phyloP scores from a whole-genome alignment of 2,797 vertebrate species.

The Dendrocincla fuliginosa region DNA sequence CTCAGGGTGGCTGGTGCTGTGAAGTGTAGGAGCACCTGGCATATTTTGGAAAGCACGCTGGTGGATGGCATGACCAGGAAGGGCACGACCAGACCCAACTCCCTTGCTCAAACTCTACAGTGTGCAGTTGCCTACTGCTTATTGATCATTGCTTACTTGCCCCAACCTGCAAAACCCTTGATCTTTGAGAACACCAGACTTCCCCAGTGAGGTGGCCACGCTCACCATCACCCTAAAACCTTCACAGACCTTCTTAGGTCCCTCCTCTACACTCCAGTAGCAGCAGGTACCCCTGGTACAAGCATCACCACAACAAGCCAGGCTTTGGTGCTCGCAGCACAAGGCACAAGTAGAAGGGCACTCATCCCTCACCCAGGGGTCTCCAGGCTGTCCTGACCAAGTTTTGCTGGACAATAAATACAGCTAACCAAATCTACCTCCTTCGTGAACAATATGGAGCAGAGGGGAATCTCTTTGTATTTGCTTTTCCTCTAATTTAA shows the following conservation, averaged over 20 bases:
- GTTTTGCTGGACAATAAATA: background rate
- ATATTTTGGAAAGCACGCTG: fast-evolving
- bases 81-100: fast-evolving
- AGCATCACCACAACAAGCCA: too few relatives aligned
- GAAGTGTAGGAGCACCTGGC: fast-evolving
- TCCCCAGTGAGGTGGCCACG: fast-evolving
- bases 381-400: too few relatives aligned
- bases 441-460: background rate
- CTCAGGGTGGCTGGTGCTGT: too few relatives aligned
- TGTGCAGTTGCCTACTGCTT: background rate
- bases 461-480: background rate
- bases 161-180: background rate
- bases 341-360: too few relatives aligned
- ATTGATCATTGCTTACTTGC: fast-evolving
- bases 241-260: background rate
- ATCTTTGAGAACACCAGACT: too few relatives aligned
- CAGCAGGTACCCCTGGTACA: too few relatives aligned
- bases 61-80: background rate
- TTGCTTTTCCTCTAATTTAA: background rate
- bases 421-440: background rate
- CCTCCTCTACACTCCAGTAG: too few relatives aligned
- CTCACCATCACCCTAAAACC: background rate
- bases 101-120: fast-evolving
- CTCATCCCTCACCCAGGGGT: too few relatives aligned
- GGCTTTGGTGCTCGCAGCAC: too few relatives aligned